A percentile compares a stretch with the other conserved stretches of the same genome.
These are phyloP conservation scores for Palythoa caribaeorum DNA, from an alignment of 92 coral and sea anemone genomes.

Conservation along the genomic window DNA sequence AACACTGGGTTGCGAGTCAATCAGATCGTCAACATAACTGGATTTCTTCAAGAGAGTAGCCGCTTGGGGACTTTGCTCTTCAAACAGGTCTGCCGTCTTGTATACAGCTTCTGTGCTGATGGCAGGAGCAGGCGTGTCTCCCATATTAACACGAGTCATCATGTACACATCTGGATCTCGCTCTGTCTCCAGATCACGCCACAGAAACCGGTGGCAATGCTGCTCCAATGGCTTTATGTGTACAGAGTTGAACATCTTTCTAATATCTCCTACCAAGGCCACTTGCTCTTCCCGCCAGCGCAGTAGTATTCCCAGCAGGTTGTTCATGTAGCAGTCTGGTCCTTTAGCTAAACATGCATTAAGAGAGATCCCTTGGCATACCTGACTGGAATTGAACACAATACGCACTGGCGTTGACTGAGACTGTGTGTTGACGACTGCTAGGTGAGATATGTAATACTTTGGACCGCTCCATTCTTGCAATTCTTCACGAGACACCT, in stretches of 20 bases:
- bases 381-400: conserved; percentile 73
- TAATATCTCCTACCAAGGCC: conserved; percentile 56
- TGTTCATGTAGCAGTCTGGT: conserved; percentile 57
- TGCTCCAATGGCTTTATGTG: background rate
- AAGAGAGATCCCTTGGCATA: conserved; percentile 53
- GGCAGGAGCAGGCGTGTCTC: conserved; percentile 70
- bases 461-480: conserved; percentile 64
- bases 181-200: conserved; percentile 56
- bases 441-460: conserved; percentile 73
- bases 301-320: conserved; percentile 66
- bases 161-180: conserved; percentile 51
- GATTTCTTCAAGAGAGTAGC: conserved; percentile 52
- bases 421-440: conserved; percentile 69
- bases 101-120: conserved; percentile 75
- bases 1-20: conserved; percentile 38
- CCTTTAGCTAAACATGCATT: conserved; percentile 70
- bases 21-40: conserved; percentile 60
- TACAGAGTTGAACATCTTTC: conserved; percentile 57
- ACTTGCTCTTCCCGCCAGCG: conserved; percentile 36
- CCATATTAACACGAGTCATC: conserved; percentile 64
- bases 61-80: conserved; percentile 52
- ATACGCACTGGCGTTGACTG: conserved; percentile 73
- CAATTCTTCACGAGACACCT: conserved; percentile 53
- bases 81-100: conserved; percentile 67
- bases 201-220: conserved; percentile 39